phyloP scores from a whole-genome alignment of 2,888 invertebrate genomes.

The Scaptomyza tumidula region DNA sequence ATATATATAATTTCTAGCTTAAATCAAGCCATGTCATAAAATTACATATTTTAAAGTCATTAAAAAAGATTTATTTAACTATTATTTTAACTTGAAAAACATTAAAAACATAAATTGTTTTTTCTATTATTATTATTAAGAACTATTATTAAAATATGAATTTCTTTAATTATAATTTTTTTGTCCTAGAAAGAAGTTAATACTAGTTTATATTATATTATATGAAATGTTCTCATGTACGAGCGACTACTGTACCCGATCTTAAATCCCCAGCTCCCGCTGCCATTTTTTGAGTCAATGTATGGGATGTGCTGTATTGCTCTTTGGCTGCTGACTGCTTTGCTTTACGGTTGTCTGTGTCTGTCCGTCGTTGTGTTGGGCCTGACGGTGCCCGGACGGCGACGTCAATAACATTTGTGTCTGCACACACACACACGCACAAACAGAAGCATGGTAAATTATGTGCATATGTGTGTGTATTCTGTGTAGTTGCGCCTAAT shows the following conservation, averaged over 20 bases:
- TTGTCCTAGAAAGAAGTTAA: too few relatives aligned
- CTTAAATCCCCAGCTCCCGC: not conserved
- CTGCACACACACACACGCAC: slow-evolving; percentile 49
- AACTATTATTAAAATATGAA: too few relatives aligned
- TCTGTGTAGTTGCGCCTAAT: slow-evolving; percentile 18
- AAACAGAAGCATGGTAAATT: not conserved
- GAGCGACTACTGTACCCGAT: slow-evolving; percentile 5
- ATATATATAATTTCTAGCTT: too few relatives aligned
- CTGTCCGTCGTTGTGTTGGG: slow-evolving; percentile 40
- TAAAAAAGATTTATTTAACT: too few relatives aligned
- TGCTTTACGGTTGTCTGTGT: not conserved
- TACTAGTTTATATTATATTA: too few relatives aligned
- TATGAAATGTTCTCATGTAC: not conserved
- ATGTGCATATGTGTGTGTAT: slow-evolving; percentile 14
- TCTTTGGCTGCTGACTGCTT: slow-evolving; percentile 18
- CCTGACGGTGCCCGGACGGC: slow-evolving; percentile 56
- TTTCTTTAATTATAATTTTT: too few relatives aligned
- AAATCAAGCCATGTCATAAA: too few relatives aligned
- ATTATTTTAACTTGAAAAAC: too few relatives aligned
- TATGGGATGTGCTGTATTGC: slow-evolving; percentile 23
- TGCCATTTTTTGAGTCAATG: slow-evolving; percentile 36
- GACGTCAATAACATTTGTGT: slow-evolving; percentile 77
- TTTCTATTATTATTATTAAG: too few relatives aligned
- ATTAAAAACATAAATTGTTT: too few relatives aligned
- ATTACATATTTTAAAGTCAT: too few relatives aligned